A percentile compares a stretch with the other conserved stretches of the same genome.
Evolutionary conservation across 2,797 vertebrate species (phyloP).

Genomic region (Chelonia mydas): DNA sequence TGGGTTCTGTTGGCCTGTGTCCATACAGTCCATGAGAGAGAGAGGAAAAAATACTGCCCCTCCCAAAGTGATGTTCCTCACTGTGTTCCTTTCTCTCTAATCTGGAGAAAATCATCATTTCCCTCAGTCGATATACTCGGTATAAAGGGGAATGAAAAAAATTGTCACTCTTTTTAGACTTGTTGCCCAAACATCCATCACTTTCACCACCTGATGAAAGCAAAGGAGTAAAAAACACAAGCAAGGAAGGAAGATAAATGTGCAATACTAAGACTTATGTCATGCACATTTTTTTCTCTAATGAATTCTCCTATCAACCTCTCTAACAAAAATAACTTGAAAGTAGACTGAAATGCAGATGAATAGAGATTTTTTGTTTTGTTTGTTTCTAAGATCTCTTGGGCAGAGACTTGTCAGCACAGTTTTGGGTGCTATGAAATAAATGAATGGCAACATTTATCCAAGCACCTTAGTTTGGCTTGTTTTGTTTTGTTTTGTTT

Average conservation of each 20-base stretch:
- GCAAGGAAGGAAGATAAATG: neutral
- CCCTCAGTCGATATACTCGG: neutral
- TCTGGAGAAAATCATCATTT: neutral
- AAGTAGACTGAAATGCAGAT: neutral
- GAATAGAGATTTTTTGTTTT: neutral
- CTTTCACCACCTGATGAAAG: neutral
- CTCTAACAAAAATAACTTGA: neutral
- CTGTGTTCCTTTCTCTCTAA: neutral
- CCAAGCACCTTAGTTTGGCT: neutral
- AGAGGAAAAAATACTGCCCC: neutral
- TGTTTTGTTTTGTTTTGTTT: neutral
- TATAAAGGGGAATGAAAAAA: neutral
- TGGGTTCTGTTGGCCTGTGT: too few species aligned
- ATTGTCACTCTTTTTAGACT: neutral
- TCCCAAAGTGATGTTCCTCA: neutral
- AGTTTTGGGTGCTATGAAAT: neutral
- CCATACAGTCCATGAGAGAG: too few species aligned
- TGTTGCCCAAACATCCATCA: neutral
- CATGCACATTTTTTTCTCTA: neutral
- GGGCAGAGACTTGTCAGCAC: neutral
- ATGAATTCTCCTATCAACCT: neutral
- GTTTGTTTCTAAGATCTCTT: neutral
- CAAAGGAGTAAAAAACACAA: neutral
- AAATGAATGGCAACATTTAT: neutral
- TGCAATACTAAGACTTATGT: neutral